Base-by-base conservation (phyloP, 2,888 invertebrate genomes). In the Byasa hedistus region DNA sequence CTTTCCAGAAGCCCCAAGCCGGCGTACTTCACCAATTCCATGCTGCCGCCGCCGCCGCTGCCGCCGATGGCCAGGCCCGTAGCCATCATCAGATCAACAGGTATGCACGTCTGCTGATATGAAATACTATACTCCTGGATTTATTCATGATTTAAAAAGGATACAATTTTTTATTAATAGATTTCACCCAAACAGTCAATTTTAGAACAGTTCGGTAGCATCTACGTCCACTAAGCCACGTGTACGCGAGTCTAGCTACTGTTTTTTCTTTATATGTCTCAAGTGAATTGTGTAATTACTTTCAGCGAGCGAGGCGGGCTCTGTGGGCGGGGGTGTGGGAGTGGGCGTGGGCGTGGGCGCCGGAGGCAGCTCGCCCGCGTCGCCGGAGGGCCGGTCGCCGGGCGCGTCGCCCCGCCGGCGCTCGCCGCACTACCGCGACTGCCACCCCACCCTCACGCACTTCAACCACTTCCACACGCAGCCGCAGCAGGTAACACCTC, bases 31-130 rank as follows among this genome's bases (percentile, higher is more conserved):
- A 95, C 92, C 79, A 97, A 96, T 81, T 95, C 97, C 64, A 98
- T 98, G 96, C 93, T 98, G 81, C 98, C 98, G 8, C 98, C 98
- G 32, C 97, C 98, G 10, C 98, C 98, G 3, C 94, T 98, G 44
- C 98, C 98, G 10, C 98, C 98, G 22, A 98, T 98, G 97, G 98
- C 98, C 3, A 93, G 98, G 71, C 98, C 98, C 0, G 98, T 98
- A 36, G 98, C 98, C 70, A 98, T 99, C 79, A 97, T 98, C 79
- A 94, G 98, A 76, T 98, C 98, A 65, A 97, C 98, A 76, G 96
- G 95, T 90, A 92, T 57, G 68, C 59, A 60, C 15, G 48, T 52
- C 56, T 48, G 10, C 32, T 5, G 10, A 32, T 32, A 0, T 32
- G 10, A 1, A 32, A 4, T 32, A 32, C 32, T 32, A 8, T 5